A percentile compares a stretch with the other conserved stretches of the same genome.
These are phyloP conservation scores for Microctonus brassicae DNA, from an alignment of 2,888 invertebrate genomes.

Conservation along the genomic window DNA sequence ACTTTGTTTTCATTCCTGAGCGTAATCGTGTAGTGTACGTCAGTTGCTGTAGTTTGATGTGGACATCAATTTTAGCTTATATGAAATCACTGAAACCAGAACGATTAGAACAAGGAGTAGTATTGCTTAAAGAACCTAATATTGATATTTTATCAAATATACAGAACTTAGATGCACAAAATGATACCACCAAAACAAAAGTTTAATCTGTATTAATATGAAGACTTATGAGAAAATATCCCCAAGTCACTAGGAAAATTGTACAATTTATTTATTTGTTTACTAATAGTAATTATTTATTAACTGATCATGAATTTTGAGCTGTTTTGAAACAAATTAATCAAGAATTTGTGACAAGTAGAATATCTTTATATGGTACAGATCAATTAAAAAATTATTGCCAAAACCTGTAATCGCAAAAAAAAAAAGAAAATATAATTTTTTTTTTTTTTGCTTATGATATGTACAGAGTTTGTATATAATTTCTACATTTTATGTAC, in stretches of 20 bases:
- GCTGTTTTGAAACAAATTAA: too few relatives aligned
- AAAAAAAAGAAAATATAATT: too few relatives aligned
- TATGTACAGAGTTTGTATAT: background rate
- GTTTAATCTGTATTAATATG: constrained; percentile 26
- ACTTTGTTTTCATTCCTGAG: constrained; percentile 80
- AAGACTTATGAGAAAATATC: constrained; percentile 20
- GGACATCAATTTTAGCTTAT: constrained; percentile 84
- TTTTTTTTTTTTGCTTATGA: background rate
- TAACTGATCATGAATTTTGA: background rate
- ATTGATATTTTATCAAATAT: background rate
- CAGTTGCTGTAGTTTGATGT: constrained; percentile 79
- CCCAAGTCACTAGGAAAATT: background rate
- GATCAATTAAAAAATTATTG: too few relatives aligned
- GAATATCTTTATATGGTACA: too few relatives aligned
- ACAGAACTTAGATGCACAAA: background rate
- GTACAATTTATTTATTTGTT: constrained; percentile 5
- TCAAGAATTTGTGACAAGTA: too few relatives aligned
- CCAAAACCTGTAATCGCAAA: too few relatives aligned
- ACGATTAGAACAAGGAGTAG: constrained; percentile 37
- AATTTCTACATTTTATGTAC: background rate
- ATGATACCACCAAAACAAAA: constrained; percentile 32
- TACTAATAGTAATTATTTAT: background rate
- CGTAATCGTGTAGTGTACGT: constrained; percentile 82
- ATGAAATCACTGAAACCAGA: constrained; percentile 77
- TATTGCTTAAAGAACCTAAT: constrained; percentile 13